Percentiles rank a stretch among this genome's conserved stretches.
Evolutionary conservation across 2,797 vertebrate species (phyloP).

Genomic region (Eulemur coronatus): DNA sequence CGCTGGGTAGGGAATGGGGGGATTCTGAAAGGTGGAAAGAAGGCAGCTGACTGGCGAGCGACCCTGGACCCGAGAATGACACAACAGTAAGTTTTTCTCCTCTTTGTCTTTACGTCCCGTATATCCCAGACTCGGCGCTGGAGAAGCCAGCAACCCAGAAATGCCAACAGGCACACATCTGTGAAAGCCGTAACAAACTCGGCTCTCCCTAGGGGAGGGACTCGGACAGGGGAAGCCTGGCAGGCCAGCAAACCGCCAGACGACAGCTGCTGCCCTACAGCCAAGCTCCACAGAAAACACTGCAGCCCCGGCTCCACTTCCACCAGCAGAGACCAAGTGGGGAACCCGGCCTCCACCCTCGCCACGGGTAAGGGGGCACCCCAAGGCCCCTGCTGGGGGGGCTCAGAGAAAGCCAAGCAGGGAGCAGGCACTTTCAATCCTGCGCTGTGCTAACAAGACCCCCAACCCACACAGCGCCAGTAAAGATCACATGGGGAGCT

Average conservation of each 20-base stretch:
- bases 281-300: neutral
- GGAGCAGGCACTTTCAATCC: neutral
- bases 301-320: too few relatives aligned
- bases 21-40: neutral
- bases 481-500: neutral
- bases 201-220: neutral
- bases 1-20: rapidly evolving
- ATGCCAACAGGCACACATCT: neutral
- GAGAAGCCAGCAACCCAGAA: neutral
- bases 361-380: neutral
- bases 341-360: neutral
- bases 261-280: neutral
- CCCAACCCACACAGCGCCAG: neutral
- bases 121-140: neutral
- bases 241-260: neutral
- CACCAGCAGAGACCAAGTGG: neutral
- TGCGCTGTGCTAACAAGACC: neutral
- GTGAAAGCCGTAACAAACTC: neutral
- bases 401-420: neutral
- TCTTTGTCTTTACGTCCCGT: neutral
- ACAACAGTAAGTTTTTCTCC: neutral
- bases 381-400: neutral
- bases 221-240: neutral
- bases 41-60: neutral
- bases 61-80: neutral